Evolutionary conservation across 2,113 vertebrate genomes (phyloP), one percentile per base, ranked within the genome.

Genomic region (Hipposideros armiger): DNA sequence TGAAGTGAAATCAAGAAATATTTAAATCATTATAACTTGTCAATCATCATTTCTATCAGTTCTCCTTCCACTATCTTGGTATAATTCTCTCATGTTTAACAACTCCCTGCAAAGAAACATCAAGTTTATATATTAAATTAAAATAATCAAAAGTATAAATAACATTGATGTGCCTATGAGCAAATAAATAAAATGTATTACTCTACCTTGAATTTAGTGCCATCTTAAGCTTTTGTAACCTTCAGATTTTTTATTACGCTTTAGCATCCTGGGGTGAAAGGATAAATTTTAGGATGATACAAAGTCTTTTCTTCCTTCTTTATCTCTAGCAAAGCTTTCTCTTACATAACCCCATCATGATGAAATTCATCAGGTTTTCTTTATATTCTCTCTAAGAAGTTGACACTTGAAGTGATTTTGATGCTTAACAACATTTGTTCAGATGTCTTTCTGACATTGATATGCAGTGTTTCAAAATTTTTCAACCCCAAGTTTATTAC

Each of bases 321-420:
- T 92, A 52, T 70, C 84, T 85, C 47, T 85, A 58, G 36, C 45
- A 87, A 40, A 72, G 32, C 2, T 91, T 93, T 95, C 60, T 77
- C 36, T 8, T 11, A 93, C 15, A 73, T 91, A 88, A 89, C 62
- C 28, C 50, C 24, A 89, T 50, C 16, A 54, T 45, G 28, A 70
- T 87, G 58, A 97, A 96, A 96, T 95, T 83, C 32, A 97, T 73
- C 73, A 96, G 36, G 32, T 58, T 91, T 89, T 86, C 50, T 92
- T 91, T 88, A 91, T 69, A 77, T 36, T 96, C 42, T 86, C 47
- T 96, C 93, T 82, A 85, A 67, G 87, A 40, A 91, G 62, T 62
- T 87, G 62, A 86, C 82, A 95, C 81, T 42, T 91, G 42, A 85
- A 81, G 45, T 94, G 83, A 95, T 50, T 95, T 54, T 91, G 67